phyloP scores from a whole-genome alignment of 2,113 vertebrate genomes.

The Perca schrenkii region DNA sequence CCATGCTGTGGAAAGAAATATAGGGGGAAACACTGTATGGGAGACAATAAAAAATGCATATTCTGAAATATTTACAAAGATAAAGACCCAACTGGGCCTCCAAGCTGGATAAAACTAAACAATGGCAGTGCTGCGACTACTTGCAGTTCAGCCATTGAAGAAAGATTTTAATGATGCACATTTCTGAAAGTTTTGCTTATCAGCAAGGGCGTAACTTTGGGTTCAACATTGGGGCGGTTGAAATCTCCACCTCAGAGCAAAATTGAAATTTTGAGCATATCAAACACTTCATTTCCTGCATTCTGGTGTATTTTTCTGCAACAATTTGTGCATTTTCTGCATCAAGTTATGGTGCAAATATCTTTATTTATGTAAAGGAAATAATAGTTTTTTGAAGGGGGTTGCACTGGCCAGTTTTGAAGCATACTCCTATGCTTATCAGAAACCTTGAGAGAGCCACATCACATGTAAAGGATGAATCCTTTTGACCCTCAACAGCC shows the following conservation, averaged over 20 bases:
- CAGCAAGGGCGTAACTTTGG: too few relatives aligned
- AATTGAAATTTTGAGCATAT: too few relatives aligned
- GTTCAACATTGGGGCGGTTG: too few relatives aligned
- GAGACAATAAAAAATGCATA: not conserved
- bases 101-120: not conserved
- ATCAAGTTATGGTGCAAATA: too few relatives aligned
- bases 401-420: too few relatives aligned
- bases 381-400: too few relatives aligned
- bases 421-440: not conserved
- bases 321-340: too few relatives aligned
- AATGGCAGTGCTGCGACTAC: not conserved
- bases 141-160: not conserved
- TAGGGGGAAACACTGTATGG: not conserved
- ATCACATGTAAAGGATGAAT: not conserved
- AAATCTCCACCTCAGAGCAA: too few relatives aligned
- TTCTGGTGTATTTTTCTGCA: too few relatives aligned
- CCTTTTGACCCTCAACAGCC: not conserved
- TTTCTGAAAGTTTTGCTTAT: not conserved
- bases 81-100: not conserved
- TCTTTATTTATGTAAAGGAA: too few relatives aligned
- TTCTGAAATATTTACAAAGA: not conserved
- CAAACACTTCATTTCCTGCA: too few relatives aligned
- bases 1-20: not conserved
- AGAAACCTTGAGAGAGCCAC: not conserved
- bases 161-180: slow-evolving; percentile 10